A percentile compares a stretch with the other conserved stretches of the same genome.
These are phyloP conservation scores for Origma solitaria DNA, from an alignment of 2,113 vertebrate genomes.

Conservation along the genomic window DNA sequence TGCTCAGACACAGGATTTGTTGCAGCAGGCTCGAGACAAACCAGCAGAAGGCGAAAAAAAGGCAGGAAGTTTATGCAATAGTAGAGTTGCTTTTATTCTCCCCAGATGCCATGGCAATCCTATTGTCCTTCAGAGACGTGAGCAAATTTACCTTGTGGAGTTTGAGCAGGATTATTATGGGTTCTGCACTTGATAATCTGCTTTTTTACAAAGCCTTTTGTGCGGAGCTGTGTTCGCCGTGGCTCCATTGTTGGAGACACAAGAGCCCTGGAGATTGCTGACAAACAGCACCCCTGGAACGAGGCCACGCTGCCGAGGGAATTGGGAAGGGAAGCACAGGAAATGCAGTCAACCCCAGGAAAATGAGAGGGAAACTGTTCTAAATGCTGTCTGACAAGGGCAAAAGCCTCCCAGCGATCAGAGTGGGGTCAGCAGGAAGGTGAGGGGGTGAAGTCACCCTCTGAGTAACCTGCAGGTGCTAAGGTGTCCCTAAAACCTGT, in stretches of 20 bases:
- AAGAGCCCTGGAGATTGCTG: neutral
- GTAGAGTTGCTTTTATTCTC: constrained; percentile 44
- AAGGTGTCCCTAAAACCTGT: neutral
- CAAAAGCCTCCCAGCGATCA: neutral
- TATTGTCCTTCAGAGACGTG: constrained; percentile 42
- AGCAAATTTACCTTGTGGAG: constrained; percentile 30
- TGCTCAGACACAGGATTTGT: constrained; percentile 55
- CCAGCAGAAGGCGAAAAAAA: neutral
- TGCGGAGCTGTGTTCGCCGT: neutral
- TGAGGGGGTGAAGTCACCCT: neutral
- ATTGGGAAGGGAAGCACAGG: neutral
- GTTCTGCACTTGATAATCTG: neutral
- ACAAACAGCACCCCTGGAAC: neutral
- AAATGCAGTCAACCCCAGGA: neutral
- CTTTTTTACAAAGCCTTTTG: neutral
- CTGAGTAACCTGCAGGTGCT: neutral
- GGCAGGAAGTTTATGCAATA: constrained; percentile 2
- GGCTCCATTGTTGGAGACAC: neutral
- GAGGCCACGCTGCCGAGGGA: neutral
- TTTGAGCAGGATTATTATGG: neutral
- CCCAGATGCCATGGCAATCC: constrained; percentile 21
- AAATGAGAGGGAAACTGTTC: neutral
- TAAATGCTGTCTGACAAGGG: neutral
- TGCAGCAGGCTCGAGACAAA: constrained; percentile 40
- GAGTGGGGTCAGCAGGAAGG: neutral